A percentile compares a stretch with the other conserved stretches of the same genome.
phyloP scores from a whole-genome alignment of 2,888 invertebrate genomes.

The Drosophila mulleri region DNA sequence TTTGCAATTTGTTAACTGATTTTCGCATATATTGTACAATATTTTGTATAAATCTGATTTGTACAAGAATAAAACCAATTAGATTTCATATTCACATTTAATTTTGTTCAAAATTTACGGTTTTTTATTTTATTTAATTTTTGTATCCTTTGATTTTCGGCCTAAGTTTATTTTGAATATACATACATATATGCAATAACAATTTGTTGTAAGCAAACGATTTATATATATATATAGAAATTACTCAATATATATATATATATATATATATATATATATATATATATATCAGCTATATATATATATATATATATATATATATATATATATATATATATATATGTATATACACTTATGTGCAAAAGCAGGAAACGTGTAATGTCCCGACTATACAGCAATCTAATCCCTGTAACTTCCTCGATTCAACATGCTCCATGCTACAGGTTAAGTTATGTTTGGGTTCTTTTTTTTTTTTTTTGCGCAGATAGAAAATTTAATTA shows the following conservation, averaged over 20 bases:
- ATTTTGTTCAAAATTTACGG: not conserved
- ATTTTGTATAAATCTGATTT: constrained; percentile 28
- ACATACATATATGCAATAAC: constrained; percentile 42
- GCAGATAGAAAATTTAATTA: constrained; percentile 50
- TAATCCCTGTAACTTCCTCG: not conserved
- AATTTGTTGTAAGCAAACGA: constrained; percentile 39
- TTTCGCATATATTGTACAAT: not conserved
- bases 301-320: constrained; percentile 17
- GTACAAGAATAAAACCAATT: constrained; percentile 13
- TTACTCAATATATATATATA: constrained; percentile 16
- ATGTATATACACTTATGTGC: constrained; percentile 37
- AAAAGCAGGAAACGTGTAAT: constrained; percentile 56
- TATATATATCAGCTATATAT: not conserved
- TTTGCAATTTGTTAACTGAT: constrained; percentile 1
- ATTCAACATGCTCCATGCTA: constrained; percentile 19
- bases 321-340: constrained; percentile 17
- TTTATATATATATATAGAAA: constrained; percentile 13
- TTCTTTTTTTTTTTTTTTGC: constrained; percentile 25
- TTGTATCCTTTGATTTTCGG: not conserved
- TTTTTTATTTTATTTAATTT: too few species aligned
- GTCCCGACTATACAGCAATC: not conserved
- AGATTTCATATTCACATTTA: not conserved
- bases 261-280: constrained; percentile 16
- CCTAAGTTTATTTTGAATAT: constrained; percentile 22
- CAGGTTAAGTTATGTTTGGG: constrained; percentile 49